phyloP scores from a whole-genome alignment of 2,113 vertebrate species.

The Anarrhichthys ocellatus region DNA sequence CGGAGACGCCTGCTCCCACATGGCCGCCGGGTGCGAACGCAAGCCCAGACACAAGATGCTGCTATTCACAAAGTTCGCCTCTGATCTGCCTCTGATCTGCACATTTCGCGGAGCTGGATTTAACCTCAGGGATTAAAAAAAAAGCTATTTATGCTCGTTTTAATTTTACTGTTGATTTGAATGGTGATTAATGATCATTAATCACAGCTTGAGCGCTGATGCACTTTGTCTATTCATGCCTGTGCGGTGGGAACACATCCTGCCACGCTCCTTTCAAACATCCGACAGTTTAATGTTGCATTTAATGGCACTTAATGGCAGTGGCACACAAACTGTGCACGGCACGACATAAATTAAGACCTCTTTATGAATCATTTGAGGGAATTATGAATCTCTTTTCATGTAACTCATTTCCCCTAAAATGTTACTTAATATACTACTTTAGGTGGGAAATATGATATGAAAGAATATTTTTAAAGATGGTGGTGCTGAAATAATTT shows the following conservation, averaged over 20 bases:
- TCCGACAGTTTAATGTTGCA: neutral
- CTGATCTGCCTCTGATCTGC: slow-evolving; percentile 22
- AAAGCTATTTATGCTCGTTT: neutral
- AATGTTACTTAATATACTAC: neutral
- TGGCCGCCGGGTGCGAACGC: slow-evolving; percentile 41
- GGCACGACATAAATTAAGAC: slow-evolving; percentile 1
- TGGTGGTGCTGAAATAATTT: neutral
- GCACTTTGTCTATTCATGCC: slow-evolving; percentile 16
- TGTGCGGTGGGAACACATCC: slow-evolving; percentile 7
- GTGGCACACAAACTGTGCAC: neutral
- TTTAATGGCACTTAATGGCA: slow-evolving; percentile 30
- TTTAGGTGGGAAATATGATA: neutral
- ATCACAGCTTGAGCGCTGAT: neutral
- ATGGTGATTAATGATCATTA: slow-evolving; percentile 47
- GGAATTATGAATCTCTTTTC: neutral
- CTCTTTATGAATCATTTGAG: neutral
- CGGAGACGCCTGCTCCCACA: slow-evolving; percentile 53
- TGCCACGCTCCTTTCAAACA: slow-evolving; percentile 30
- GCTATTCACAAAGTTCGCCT: slow-evolving; percentile 6
- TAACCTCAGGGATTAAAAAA: neutral
- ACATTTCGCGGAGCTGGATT: slow-evolving; percentile 23
- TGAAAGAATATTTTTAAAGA: neutral
- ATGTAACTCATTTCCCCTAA: neutral
- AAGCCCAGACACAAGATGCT: slow-evolving; percentile 24
- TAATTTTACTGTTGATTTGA: neutral